These are phyloP conservation scores for Ophioninae sp. DNA, from an alignment of 2,888 invertebrate species.

Conservation along the genomic window DNA sequence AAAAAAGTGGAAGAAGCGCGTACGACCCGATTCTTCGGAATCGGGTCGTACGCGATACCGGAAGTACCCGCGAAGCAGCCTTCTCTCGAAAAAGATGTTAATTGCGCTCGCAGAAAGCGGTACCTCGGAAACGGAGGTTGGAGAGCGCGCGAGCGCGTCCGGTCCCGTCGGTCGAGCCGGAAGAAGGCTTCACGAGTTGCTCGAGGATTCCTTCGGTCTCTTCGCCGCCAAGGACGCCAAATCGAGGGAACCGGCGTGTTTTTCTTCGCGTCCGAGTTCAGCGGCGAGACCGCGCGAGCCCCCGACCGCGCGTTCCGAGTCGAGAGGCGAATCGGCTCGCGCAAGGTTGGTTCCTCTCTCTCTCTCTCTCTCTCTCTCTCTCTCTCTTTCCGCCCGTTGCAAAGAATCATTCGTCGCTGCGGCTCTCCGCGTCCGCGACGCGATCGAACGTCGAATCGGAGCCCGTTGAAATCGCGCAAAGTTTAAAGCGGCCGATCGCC, in stretches of 20 bases:
- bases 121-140: constrained; percentile 71
- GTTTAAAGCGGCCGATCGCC: too few species aligned
- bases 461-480: too few species aligned
- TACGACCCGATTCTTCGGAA: constrained; percentile 15
- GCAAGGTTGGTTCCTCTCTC: constrained; percentile 67
- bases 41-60: constrained; percentile 20
- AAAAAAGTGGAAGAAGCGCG: too few species aligned
- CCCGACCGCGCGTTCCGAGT: constrained; percentile 66
- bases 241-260: constrained; percentile 74
- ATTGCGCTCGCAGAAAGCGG: constrained; percentile 66
- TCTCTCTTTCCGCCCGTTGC: too few species aligned
- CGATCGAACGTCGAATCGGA: too few species aligned
- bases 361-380: not conserved
- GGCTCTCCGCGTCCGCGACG: too few species aligned
- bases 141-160: constrained; percentile 67
- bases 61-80: constrained; percentile 35
- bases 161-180: constrained; percentile 85
- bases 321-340: constrained; percentile 70
- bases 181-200: constrained; percentile 88
- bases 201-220: constrained; percentile 90
- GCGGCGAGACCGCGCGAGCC: constrained; percentile 66
- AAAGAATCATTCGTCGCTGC: too few species aligned
- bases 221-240: constrained; percentile 86
- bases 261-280: constrained; percentile 65
- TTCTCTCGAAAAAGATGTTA: constrained; percentile 64